These are phyloP conservation scores for Apamea sordens DNA, from an alignment of 2,888 invertebrate genomes.

Conservation along the genomic window DNA sequence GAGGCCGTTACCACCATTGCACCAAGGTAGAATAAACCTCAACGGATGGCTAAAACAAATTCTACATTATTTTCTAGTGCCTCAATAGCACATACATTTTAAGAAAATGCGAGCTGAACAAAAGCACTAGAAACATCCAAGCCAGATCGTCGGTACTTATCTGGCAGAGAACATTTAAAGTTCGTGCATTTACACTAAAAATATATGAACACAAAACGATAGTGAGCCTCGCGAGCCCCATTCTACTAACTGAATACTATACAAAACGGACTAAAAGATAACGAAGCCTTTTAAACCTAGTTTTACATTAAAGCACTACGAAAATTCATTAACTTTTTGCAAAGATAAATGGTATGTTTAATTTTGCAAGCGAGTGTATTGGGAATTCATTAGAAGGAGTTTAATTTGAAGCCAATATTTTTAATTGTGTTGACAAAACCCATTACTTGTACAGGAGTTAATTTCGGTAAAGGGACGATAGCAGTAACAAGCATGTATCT, in stretches of 20 bases:
- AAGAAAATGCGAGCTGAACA: background rate
- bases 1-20: no score
- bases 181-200: conserved; percentile 9
- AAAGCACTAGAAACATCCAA: conserved; percentile 3
- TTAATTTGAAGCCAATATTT: conserved; percentile 5
- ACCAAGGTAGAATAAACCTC: background rate
- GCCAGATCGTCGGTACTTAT: background rate
- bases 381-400: conserved; percentile 4
- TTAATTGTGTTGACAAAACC: background rate
- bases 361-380: conserved; percentile 19
- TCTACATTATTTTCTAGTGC: no score
- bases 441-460: background rate
- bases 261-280: conserved; percentile 15
- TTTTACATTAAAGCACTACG: background rate
- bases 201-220: conserved; percentile 31
- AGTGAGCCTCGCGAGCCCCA: background rate
- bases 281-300: background rate
- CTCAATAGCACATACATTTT: background rate
- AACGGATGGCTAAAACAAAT: background rate
- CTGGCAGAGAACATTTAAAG: background rate
- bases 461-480: background rate
- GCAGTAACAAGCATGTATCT: no score
- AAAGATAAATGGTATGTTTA: conserved; percentile 11
- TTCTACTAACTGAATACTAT: conserved; percentile 12
- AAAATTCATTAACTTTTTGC: conserved; percentile 2